These are phyloP conservation scores for Halictus rubicundus DNA, from an alignment of 1,140 invertebrate species.

Conservation along the genomic window DNA sequence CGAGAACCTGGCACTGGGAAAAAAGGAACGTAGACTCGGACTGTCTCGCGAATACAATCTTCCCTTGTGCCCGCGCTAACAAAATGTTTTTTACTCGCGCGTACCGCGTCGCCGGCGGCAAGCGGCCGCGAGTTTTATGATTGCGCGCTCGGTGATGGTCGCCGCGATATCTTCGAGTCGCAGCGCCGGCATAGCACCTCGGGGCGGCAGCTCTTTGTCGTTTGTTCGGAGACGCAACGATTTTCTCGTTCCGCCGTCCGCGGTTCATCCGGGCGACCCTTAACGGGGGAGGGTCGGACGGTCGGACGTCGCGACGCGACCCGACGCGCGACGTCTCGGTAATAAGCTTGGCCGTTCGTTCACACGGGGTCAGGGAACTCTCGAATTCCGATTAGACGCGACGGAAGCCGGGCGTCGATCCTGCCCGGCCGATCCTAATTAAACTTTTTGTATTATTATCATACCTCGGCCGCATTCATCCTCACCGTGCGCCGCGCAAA, in stretches of 20 bases:
- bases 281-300: no score
- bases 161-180: neutral
- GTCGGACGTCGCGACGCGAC: no score
- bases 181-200: neutral
- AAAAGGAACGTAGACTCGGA: no score
- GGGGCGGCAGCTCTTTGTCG: neutral
- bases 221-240: conserved; percentile 17
- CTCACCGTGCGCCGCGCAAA: neutral
- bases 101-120: neutral
- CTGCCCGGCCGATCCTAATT: neutral
- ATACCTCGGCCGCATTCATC: neutral
- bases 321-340: neutral
- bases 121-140: conserved; percentile 25
- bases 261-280: neutral
- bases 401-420: neutral
- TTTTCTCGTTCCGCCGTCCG: neutral
- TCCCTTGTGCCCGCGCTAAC: no score
- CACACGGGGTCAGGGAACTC: neutral
- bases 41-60: no score
- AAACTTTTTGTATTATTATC: conserved; percentile 3
- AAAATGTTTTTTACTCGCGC: no score
- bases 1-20: no score
- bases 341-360: neutral
- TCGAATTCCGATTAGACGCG: neutral
- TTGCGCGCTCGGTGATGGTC: conserved; percentile 16